phyloP scores from a whole-genome alignment of 2,113 vertebrate genomes.

The Hepsetus odoe region DNA sequence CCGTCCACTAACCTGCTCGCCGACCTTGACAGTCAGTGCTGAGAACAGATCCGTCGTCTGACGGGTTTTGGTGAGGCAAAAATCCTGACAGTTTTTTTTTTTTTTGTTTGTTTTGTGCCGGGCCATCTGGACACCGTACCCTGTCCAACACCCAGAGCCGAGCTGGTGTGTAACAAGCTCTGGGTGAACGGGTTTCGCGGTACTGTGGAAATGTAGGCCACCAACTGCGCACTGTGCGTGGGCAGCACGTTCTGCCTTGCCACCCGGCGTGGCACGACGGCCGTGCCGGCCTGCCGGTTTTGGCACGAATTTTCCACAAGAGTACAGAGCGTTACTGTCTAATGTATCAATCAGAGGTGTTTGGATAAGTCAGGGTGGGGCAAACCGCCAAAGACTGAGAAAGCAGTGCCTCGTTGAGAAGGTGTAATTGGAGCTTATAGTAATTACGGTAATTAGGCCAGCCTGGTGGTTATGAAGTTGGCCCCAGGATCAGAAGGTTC shows the following conservation, averaged over 20 bases:
- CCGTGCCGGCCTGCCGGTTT: not conserved
- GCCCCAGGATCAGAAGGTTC: too few relatives aligned
- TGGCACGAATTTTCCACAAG: not conserved
- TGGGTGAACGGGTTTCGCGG: constrained; percentile 7
- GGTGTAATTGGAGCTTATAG: too few relatives aligned
- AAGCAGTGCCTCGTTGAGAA: not conserved
- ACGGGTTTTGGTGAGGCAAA: constrained; percentile 11
- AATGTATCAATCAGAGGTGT: not conserved
- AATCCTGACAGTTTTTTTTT: constrained; percentile 34
- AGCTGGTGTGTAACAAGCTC: not conserved
- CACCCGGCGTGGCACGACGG: constrained; percentile 1
- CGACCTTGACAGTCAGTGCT: not conserved
- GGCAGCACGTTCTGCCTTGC: constrained; percentile 10
- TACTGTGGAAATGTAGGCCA: constrained; percentile 37
- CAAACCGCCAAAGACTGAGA: not conserved
- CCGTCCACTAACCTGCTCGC: not conserved
- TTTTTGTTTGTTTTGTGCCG: too few relatives aligned
- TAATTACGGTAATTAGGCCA: too few relatives aligned
- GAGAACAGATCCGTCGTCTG: constrained; percentile 25
- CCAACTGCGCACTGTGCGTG: constrained; percentile 38
- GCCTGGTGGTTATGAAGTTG: too few relatives aligned
- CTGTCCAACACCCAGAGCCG: constrained; percentile 9
- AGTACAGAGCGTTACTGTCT: not conserved
- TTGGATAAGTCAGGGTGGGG: not conserved
- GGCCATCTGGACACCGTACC: constrained; percentile 41